Base-by-base conservation (phyloP, 2,113 vertebrate genomes). In the Corapipo altera region DNA sequence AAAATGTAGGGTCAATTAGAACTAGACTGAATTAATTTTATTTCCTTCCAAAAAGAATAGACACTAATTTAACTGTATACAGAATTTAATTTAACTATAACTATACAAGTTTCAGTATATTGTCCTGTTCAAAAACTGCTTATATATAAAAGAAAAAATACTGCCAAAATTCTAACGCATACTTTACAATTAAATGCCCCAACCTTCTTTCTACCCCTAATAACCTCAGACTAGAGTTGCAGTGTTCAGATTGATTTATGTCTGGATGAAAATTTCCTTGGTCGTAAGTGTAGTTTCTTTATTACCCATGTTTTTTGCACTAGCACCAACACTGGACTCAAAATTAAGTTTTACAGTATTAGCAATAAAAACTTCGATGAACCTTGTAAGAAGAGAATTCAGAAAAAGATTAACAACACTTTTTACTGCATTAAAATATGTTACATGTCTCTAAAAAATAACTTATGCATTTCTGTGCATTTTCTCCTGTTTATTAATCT, bases 1-100 rank as follows among this genome's bases (percentile, higher is more conserved):
- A 92, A 82, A 81, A 87, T 59, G 12, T 92, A 89, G 95, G 65
- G 88, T 84, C 86, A 77, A 6, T 91, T 89, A 91, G 83, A 93
- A 95, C 96, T 95, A 95, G 91, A 94, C 95, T 94, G 88, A 96
- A 96, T 91, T 91, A 22, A 87, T 93, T 89, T 95, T 96, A 95
- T 96, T 96, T 96, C 88, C 88, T 96, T 96, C 75, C 88, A 91
- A 94, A 91, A 94, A 93, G 72, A 71, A 94, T 12, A 93, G 79
- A 95, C 93, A 93, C 93, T 95, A 96, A 90, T 92, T 93, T 83
- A 97, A 96, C 93, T 95, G 94, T 89, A 95, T 93, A 96, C 86
- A 97, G 95, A 94, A 95, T 93, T 96, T 96, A 96, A 96, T 89
- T 94, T 96, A 96, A 96, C 90, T 93, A 81, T 79, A 96, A 96